A percentile compares a stretch with the other conserved stretches of the same genome.
phyloP scores from a whole-genome alignment of 2,797 vertebrate species.

The Coreius guichenoti region DNA sequence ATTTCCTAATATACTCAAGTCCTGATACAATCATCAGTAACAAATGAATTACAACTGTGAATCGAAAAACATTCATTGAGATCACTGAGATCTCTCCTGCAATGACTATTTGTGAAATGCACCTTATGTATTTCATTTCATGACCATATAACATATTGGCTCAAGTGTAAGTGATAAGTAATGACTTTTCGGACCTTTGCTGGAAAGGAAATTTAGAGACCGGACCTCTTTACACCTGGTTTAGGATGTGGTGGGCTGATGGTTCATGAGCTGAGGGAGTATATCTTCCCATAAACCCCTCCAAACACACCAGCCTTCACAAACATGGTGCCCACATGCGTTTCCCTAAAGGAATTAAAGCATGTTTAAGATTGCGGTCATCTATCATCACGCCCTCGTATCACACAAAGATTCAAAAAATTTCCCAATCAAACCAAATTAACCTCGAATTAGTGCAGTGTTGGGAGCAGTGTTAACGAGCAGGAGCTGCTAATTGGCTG shows the following conservation, averaged over 20 bases:
- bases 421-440: conserved; percentile 65
- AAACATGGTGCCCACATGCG: conserved; percentile 52
- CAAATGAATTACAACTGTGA: background rate
- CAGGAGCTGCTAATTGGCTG: conserved; percentile 61
- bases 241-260: background rate
- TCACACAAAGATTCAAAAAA: conserved; percentile 53
- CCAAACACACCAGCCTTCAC: conserved; percentile 4
- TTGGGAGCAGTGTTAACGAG: conserved; percentile 61
- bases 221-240: conserved; percentile 8
- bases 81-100: background rate
- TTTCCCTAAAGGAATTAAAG: conserved; percentile 68
- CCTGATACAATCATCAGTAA: background rate
- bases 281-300: conserved; percentile 13
- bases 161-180: background rate
- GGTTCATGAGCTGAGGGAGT: conserved; percentile 10
- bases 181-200: background rate
- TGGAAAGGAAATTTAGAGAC: background rate
- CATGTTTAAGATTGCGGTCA: conserved; percentile 59
- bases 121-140: background rate
- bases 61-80: background rate
- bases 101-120: background rate
- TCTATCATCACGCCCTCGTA: conserved; percentile 57
- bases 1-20: background rate
- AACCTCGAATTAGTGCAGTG: conserved; percentile 62
- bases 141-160: background rate